Evolutionary conservation across 2,888 invertebrate genomes (phyloP), one percentile per base, ranked within the genome.

Genomic region (Nymphalis polychloros): DNA sequence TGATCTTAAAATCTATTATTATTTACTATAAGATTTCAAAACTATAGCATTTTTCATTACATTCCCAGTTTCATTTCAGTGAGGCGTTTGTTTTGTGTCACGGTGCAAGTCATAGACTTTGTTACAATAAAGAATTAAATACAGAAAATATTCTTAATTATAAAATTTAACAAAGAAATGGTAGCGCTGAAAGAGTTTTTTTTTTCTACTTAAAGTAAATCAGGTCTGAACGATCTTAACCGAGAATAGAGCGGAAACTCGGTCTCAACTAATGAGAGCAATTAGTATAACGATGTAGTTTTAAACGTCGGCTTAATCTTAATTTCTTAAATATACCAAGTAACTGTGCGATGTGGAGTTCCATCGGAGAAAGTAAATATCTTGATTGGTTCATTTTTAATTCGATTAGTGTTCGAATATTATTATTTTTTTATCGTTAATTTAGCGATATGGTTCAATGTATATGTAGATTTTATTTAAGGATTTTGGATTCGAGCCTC

Each of bases 31-130:
- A 52, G 57, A 59, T 65, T 46, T 63, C 47, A 68, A 75, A 77
- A 69, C 72, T 73, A 73, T 71, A 74, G 82, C 80, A 82, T 76
- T 81, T 86, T 84, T 85, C 84, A 84, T 86, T 86, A 83, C 82
- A 79, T 71, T 77, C 74, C 75, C 74, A 72, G 78, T 73, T 83
- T 78, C 83, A 80, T 84, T 86, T 83, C 75, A 79, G 81, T 79
- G 75, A 73, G 79, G 77, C 79, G 81, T 86, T 85, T 85, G 80
- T 81, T 82, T 83, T 81, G 78, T 74, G 63, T 73, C 63, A 63
- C 73, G 79, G 78, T 68, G 31, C 72, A 82, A 81, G 77, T 75
- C 47, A 76, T 31, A 69, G 19, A 41, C 57, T 57, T 41, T 35
- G 2, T 10, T 19, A 16, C 3, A 41, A 19, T 57, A 41, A 41